Conservation (phyloP, 2,888 invertebrate species). For the Ectobius pallidus region DNA sequence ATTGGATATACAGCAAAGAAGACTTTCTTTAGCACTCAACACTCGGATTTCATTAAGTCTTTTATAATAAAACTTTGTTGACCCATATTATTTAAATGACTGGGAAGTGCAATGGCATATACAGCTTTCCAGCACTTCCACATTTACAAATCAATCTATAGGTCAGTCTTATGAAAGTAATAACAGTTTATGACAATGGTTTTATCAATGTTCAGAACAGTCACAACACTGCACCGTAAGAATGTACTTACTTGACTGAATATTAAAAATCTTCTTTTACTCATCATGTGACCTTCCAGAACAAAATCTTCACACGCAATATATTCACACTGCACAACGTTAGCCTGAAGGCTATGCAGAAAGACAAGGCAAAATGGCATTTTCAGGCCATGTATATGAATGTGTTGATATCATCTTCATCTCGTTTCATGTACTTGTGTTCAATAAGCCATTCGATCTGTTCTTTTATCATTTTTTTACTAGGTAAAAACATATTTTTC, state of each 20-base stretch:
- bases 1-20: too few relatives aligned
- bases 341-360: not conserved
- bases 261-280: too few relatives aligned
- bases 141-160: too few relatives aligned
- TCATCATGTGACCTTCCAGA: too few relatives aligned
- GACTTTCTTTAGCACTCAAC: too few relatives aligned
- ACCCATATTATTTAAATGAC: too few relatives aligned
- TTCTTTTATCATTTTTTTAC: constrained; percentile 99
- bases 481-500: constrained; percentile 99
- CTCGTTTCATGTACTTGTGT: constrained; percentile 95
- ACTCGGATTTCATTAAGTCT: too few relatives aligned
- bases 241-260: too few relatives aligned
- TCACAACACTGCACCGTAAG: too few relatives aligned
- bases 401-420: constrained; percentile 96
- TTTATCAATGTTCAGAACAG: not conserved
- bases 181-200: not conserved
- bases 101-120: not conserved
- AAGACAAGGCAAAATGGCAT: not conserved
- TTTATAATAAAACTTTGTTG: too few relatives aligned
- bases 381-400: constrained; percentile 95
- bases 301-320: too few relatives aligned
- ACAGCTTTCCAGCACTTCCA: not conserved
- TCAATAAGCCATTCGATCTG: constrained; percentile 99
- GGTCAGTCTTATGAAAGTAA: not conserved
- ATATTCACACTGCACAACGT: not conserved